phyloP scores from a whole-genome alignment of 2,113 vertebrate species.

The Cyphomyrus plagiostoma region DNA sequence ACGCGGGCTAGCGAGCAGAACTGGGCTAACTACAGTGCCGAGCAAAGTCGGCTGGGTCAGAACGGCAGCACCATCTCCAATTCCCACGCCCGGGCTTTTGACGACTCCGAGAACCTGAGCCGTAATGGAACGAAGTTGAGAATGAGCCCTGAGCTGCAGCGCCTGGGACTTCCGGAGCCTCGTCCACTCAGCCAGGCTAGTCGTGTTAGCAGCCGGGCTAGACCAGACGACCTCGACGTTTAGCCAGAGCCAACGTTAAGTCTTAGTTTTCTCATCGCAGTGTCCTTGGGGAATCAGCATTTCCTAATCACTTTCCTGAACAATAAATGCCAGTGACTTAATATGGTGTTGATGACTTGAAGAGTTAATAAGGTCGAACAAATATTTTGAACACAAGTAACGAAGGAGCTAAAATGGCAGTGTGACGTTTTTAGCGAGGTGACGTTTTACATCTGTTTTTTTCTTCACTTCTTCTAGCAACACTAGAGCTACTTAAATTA shows the following conservation, averaged over 20 bases:
- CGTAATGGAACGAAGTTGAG: slow-evolving; percentile 67
- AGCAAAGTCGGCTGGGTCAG: slow-evolving; percentile 79
- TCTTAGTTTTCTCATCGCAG: background rate
- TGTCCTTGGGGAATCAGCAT: background rate
- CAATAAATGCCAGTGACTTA: background rate
- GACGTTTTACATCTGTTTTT: background rate
- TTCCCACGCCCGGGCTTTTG: slow-evolving; percentile 68
- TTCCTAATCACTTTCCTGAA: background rate
- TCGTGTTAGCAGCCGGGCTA: slow-evolving; percentile 72
- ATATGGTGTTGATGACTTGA: background rate
- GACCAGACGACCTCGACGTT: slow-evolving; percentile 80
- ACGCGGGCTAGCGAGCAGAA: slow-evolving; percentile 83
- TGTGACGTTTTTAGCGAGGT: background rate
- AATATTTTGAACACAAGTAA: background rate
- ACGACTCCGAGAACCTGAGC: slow-evolving; percentile 60
- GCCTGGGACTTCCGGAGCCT: slow-evolving; percentile 69
- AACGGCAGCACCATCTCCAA: slow-evolving; percentile 74
- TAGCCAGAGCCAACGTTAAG: slow-evolving; percentile 37
- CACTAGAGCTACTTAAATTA: background rate
- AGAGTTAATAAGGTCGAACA: background rate
- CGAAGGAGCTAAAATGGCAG: background rate
- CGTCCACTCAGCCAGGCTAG: slow-evolving; percentile 74
- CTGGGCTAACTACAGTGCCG: slow-evolving; percentile 82
- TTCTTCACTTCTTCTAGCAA: background rate
- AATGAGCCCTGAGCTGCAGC: slow-evolving; percentile 67